phyloP scores from a whole-genome alignment of 1,140 invertebrate genomes.

The Heliconius eleuchia region DNA sequence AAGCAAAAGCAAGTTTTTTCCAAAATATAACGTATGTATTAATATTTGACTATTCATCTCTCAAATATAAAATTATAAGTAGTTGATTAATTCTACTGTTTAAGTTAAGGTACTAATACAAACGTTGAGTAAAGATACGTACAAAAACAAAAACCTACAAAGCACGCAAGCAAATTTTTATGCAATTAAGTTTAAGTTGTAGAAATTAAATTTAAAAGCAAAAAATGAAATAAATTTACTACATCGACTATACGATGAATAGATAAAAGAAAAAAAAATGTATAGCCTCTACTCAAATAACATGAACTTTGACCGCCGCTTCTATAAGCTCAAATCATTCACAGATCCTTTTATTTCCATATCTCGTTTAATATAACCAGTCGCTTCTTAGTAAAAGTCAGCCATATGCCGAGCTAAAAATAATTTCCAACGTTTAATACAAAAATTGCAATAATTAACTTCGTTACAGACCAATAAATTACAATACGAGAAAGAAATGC shows the following conservation, averaged over 20 bases:
- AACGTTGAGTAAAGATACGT: no score
- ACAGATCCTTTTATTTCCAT: slow-evolving; percentile 2
- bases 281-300: background rate
- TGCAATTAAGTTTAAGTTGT: no score
- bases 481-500: slow-evolving; percentile 79
- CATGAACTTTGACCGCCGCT: slow-evolving; percentile 2
- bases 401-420: slow-evolving; percentile 70
- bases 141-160: no score
- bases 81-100: no score
- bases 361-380: slow-evolving; percentile 11
- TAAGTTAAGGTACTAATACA: no score
- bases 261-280: background rate
- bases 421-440: slow-evolving; percentile 81
- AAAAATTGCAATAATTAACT: slow-evolving; percentile 81
- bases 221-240: background rate
- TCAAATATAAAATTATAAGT: no score
- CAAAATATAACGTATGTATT: no score
- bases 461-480: slow-evolving; percentile 81
- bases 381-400: slow-evolving; percentile 64
- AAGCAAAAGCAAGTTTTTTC: no score
- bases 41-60: no score
- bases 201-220: no score
- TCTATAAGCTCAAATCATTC: slow-evolving; percentile 16
- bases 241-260: background rate
- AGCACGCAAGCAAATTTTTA: no score